A percentile compares a stretch with the other conserved stretches of the same genome.
Conservation (phyloP, 2,113 vertebrate species). For the Pongo abelii region DNA sequence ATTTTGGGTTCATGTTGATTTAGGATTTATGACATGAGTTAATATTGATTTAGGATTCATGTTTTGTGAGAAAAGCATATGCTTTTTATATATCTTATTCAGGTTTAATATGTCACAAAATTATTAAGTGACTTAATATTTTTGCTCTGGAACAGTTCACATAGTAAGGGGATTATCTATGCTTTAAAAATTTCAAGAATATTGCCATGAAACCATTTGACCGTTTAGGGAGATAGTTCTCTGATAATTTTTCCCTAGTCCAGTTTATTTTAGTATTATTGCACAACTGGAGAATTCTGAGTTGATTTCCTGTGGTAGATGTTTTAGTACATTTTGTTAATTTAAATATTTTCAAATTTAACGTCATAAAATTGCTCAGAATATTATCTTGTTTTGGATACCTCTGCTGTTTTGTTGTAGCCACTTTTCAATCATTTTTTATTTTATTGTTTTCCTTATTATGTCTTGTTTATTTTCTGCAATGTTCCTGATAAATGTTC, state of each 20-base stretch:
- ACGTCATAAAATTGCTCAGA: neutral
- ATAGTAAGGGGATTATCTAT: neutral
- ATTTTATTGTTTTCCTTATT: neutral
- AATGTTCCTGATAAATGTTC: neutral
- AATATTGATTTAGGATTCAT: neutral
- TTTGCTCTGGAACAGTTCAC: neutral
- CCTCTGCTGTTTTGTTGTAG: neutral
- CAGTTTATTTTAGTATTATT: neutral
- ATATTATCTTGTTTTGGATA: neutral
- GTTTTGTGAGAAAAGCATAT: neutral
- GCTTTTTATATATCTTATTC: neutral
- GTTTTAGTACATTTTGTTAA: neutral
- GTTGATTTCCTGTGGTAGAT: neutral
- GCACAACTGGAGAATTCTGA: neutral
- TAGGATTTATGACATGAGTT: neutral
- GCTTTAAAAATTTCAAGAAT: neutral
- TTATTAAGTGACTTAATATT: neutral
- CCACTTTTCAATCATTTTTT: neutral
- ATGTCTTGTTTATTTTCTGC: neutral
- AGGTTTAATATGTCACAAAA: neutral
- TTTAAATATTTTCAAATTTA: neutral
- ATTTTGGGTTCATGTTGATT: neutral
- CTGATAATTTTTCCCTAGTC: neutral
- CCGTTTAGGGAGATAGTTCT: neutral
- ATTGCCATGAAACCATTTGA: neutral